These are phyloP conservation scores for Zeugodacus cucurbitae DNA, from an alignment of 1,140 invertebrate genomes.

Conservation along the genomic window DNA sequence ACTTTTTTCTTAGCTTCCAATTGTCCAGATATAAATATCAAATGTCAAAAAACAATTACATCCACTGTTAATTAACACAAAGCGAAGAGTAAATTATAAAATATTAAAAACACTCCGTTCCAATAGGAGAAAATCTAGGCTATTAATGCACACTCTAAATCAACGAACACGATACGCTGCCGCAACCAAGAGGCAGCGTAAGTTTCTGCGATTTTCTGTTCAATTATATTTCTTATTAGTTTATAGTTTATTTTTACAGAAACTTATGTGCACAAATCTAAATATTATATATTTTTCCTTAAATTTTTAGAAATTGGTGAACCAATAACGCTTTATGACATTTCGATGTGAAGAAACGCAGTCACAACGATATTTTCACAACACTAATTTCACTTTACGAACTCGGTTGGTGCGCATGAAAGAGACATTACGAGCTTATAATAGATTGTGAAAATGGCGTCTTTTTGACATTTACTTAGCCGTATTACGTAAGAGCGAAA, in stretches of 20 bases:
- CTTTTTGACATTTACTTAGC: slow-evolving; percentile 37
- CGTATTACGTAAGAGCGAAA: background rate
- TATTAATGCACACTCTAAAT: slow-evolving; percentile 23
- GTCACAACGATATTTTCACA: slow-evolving; percentile 19
- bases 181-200: background rate
- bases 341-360: slow-evolving; percentile 39
- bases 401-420: background rate
- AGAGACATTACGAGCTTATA: background rate
- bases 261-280: background rate
- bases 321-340: slow-evolving; percentile 44
- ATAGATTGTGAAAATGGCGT: slow-evolving; percentile 18
- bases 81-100: background rate
- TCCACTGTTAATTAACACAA: background rate
- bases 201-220: background rate
- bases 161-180: background rate
- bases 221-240: background rate
- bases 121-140: background rate
- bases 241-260: background rate
- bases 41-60: background rate
- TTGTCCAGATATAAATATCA: background rate
- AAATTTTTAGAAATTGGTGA: slow-evolving; percentile 7
- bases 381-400: slow-evolving; percentile 34
- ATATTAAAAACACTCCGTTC: background rate
- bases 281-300: background rate
- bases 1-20: background rate